Evolutionary conservation across 2,888 invertebrate genomes (phyloP), one percentile per base, ranked within the genome.

Genomic region (Lottia gigantea): DNA sequence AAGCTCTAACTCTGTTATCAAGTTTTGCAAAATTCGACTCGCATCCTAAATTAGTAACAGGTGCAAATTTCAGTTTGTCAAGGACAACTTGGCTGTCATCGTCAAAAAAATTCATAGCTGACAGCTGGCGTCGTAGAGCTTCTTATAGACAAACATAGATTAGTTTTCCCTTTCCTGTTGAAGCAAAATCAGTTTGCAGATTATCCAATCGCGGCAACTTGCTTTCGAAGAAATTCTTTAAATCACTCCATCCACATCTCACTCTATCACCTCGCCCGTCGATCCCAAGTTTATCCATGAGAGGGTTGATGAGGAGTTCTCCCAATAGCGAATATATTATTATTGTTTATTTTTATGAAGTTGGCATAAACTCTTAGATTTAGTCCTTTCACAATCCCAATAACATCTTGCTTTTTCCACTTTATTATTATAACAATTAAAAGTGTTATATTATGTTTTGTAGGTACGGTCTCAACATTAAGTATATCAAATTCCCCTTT

Each of bases 251-350:
- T 31, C 31, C 31, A 31, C 31, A 31, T 15, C 49, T 11, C n/a
- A 19, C 16, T 19, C 12, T 49, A 49, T 49, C 49, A 49, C 49
- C 49, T n/a, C 49, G 49, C n/a, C 49, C 49, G 49, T 49, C 49
- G 49, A 49, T 49, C n/a, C 49, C 49, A 19, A 49, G 49, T 49
- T n/a, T 49, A 49, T 49, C 49, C 49, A 49, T 49, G 16, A 49
- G 16, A 16, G 49, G 49, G 14, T n/a, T n/a, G 11, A 49, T 49
- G 49, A 49, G 16, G 16, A 49, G 16, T n/a, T 49, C n/a, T n/a
- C 49, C 49, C 49, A 49, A n/a, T 4, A 49, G 16, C 16, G n/a
- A n/a, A n/a, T n/a, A n/a, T n/a, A n/a, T n/a, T n/a, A n/a, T n/a
- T n/a, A n/a, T n/a, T n/a, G n/a, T n/a, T n/a, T n/a, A n/a, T n/a